phyloP scores from a whole-genome alignment of 2,113 vertebrate species.

The Pygoscelis antarcticus region DNA sequence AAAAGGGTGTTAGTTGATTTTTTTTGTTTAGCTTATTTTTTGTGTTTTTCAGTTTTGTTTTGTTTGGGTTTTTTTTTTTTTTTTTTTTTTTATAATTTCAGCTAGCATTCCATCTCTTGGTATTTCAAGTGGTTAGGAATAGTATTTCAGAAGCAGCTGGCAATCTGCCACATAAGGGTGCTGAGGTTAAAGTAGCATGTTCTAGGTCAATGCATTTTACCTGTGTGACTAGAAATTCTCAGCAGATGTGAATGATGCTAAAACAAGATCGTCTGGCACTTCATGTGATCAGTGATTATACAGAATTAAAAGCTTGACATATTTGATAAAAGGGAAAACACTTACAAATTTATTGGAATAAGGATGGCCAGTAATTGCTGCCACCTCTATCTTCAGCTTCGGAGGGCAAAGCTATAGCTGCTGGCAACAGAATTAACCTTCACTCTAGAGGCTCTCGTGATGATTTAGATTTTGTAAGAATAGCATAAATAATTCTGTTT shows the following conservation, averaged over 20 bases:
- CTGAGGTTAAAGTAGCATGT: not conserved
- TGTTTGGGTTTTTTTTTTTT: not conserved
- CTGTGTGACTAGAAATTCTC: slow-evolving; percentile 6
- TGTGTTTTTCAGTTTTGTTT: not conserved
- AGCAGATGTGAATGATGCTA: slow-evolving; percentile 56
- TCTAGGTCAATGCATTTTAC: slow-evolving; percentile 30
- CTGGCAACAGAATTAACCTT: slow-evolving; percentile 55
- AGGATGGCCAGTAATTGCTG: slow-evolving; percentile 5
- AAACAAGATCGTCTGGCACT: slow-evolving; percentile 51
- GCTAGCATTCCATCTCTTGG: not conserved
- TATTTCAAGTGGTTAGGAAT: not conserved
- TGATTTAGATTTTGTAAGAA: slow-evolving; percentile 50
- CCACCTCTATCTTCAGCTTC: not conserved
- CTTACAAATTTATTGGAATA: not conserved
- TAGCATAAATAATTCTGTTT: slow-evolving; percentile 57
- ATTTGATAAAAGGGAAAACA: slow-evolving; percentile 56
- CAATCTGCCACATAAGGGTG: not conserved
- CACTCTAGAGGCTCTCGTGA: slow-evolving; percentile 23
- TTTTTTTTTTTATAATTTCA: not conserved
- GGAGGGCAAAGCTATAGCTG: not conserved
- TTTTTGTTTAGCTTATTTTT: not conserved
- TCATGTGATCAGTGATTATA: not conserved
- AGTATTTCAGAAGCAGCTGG: not conserved
- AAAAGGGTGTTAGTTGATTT: no score
- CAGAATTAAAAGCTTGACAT: slow-evolving; percentile 62